Evolutionary conservation across 2,888 invertebrate genomes (phyloP).

Genomic region (Phyllotreta cruciferae): DNA sequence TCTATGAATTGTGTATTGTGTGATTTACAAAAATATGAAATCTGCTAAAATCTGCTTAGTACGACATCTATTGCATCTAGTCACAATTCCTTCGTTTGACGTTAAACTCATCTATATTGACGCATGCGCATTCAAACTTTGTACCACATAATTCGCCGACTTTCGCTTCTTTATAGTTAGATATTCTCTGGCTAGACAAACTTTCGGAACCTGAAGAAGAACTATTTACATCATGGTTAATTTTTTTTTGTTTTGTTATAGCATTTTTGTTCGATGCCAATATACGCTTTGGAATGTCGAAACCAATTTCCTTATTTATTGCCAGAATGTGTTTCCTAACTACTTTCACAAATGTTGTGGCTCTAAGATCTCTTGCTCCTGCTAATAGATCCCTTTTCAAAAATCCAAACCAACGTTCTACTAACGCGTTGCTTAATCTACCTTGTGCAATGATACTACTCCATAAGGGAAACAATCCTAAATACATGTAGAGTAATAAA

Average conservation of each 20-base stretch:
- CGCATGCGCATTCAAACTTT: too few species aligned
- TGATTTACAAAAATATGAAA: too few species aligned
- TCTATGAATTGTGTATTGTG: too few species aligned
- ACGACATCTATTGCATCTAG: too few species aligned
- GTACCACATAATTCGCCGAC: too few species aligned
- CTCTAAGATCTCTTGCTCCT: conserved; percentile 10
- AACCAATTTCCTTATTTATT: conserved; percentile 4
- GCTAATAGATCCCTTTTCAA: conserved; percentile 3
- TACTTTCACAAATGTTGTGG: conserved; percentile 14
- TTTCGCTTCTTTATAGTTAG: too few species aligned
- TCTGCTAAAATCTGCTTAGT: too few species aligned
- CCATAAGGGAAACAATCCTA: conserved; percentile 24
- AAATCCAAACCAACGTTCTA: conserved; percentile 24
- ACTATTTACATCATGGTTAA: too few species aligned
- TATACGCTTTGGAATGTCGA: conserved; percentile 17
- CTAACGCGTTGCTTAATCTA: conserved; percentile 18
- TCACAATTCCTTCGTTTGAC: too few species aligned
- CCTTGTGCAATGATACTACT: conserved; percentile 11
- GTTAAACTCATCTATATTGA: too few species aligned
- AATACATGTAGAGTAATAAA: conserved; percentile 14
- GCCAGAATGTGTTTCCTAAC: conserved; percentile 13
- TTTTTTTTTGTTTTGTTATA: not conserved
- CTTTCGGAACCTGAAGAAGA: too few species aligned
- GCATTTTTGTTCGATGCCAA: conserved; percentile 2
- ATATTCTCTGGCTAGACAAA: too few species aligned